Base-by-base conservation (phyloP, 2,888 invertebrate genomes). In the Andrena marginata region DNA sequence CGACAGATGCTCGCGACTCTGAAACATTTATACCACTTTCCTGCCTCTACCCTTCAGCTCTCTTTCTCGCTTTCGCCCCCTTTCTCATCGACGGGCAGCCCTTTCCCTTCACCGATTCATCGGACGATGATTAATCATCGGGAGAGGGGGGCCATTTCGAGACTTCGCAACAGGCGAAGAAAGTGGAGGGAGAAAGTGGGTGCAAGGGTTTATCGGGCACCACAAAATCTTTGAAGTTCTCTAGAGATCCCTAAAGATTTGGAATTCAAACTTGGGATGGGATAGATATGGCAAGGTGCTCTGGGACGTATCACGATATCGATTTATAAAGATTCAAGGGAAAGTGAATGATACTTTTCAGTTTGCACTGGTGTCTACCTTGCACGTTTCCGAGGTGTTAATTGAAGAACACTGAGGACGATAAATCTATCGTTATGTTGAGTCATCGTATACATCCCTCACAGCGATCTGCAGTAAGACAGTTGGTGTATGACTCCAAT, bases 1-100 rank as follows among this genome's bases (percentile, higher is more conserved):
- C 86, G 86, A 87, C 86, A 88, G 86, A 87, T 85, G 87, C 86
- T 84, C 72, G 79, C 72, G 76, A 77, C 69, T 82, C 84, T 82
- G 84, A 78, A 86, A 88, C 87, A 80, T 86, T 86, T 84, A 86
- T 78, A 80, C 68, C 68, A 56, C 84, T 76, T 79, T 85, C 64
- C 77, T 64, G 8, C 59, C 68, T 69, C 2, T 1, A 13, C 33
- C 31, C 42, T 8, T 10, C 29, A 20, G 10, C 29, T 2, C 10
- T 35, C 26, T 35, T 13, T 10, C n/a, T 23, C 1, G 29, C 31
- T 26, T 3, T 8, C 31, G 23, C 6, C 16, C 13, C 33, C n/a
- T 59, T 48, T 26, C 51, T 33, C 10, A 13, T 16, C 35, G 10
- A 62, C 13, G 42, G 48, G 10, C 13, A 16, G 13, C 56, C 23